A percentile compares a stretch with the other conserved stretches of the same genome.
Conservation (phyloP, 2,113 vertebrate genomes). For the Pollachius pollachius region DNA sequence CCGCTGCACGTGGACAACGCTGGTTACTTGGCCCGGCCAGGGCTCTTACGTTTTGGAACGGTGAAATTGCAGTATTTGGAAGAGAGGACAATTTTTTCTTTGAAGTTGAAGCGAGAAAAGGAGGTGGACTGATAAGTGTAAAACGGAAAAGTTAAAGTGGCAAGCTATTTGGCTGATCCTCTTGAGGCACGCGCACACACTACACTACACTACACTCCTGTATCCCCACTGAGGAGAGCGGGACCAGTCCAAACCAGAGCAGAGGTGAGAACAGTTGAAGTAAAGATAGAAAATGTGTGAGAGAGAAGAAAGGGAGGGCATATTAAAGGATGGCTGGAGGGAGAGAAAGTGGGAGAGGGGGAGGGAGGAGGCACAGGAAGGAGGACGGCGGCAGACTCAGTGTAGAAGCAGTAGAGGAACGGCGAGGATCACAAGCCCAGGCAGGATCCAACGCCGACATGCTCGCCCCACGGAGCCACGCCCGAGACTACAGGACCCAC, state of each 20-base stretch:
- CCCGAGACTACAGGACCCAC: constrained; percentile 57
- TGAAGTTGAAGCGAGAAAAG: background rate
- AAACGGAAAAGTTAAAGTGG: background rate
- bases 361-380: constrained; percentile 20
- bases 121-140: background rate
- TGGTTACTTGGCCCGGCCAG: no score
- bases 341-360: constrained; percentile 21
- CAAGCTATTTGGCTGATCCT: no score
- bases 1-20: no score
- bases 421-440: constrained; percentile 27
- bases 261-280: constrained; percentile 50
- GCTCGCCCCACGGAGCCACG: constrained; percentile 58
- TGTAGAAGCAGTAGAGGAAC: background rate
- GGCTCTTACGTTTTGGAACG: no score
- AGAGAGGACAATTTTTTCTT: no score
- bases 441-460: constrained; percentile 43
- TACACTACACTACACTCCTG: no score
- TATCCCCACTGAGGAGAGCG: background rate
- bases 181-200: no score
- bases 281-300: constrained; percentile 44
- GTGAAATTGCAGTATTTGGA: no score
- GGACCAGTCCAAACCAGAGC: constrained; percentile 16
- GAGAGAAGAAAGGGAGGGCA: background rate
- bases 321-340: background rate
- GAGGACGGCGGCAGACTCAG: background rate